Percentiles rank a stretch among this genome's conserved stretches.
phyloP scores from a whole-genome alignment of 2,797 vertebrate species.

The Rachycentron canadum region DNA sequence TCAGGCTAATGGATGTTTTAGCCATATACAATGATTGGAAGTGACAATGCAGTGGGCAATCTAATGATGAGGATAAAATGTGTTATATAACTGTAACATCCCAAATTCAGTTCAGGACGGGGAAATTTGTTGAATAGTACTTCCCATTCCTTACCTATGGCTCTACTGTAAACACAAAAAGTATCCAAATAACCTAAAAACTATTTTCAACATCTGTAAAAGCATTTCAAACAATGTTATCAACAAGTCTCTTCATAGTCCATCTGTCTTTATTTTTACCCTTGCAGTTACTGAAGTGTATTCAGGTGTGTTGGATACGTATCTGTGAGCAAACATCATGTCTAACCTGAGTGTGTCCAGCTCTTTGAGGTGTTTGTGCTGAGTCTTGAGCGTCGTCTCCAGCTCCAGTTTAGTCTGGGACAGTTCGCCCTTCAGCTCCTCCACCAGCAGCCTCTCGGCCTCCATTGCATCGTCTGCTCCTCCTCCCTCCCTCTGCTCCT shows the following conservation, averaged over 20 bases:
- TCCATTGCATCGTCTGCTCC: conserved; percentile 76
- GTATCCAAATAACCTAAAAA: neutral
- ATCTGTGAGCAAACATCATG: neutral
- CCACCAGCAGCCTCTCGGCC: conserved; percentile 81
- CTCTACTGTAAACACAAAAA: neutral
- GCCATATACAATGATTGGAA: neutral
- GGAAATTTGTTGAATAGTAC: neutral
- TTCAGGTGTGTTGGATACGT: neutral
- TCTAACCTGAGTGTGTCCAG: conserved; percentile 91
- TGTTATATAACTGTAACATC: neutral
- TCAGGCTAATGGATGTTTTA: neutral
- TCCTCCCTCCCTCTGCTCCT: conserved; percentile 63
- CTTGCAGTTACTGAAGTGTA: neutral
- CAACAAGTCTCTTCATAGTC: neutral
- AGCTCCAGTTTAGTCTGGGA: conserved; percentile 92
- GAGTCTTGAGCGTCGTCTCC: conserved; percentile 90
- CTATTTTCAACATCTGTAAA: neutral
- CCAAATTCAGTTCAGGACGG: neutral
- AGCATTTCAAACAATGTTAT: neutral
- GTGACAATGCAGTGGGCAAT: neutral
- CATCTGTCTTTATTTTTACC: neutral
- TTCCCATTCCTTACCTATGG: neutral
- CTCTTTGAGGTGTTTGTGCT: conserved; percentile 94
- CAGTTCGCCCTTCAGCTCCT: conserved; percentile 91
- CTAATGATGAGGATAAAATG: neutral